Evolutionary conservation across 1,140 invertebrate species (phyloP).

Genomic region (Drosophila kohkoa): DNA sequence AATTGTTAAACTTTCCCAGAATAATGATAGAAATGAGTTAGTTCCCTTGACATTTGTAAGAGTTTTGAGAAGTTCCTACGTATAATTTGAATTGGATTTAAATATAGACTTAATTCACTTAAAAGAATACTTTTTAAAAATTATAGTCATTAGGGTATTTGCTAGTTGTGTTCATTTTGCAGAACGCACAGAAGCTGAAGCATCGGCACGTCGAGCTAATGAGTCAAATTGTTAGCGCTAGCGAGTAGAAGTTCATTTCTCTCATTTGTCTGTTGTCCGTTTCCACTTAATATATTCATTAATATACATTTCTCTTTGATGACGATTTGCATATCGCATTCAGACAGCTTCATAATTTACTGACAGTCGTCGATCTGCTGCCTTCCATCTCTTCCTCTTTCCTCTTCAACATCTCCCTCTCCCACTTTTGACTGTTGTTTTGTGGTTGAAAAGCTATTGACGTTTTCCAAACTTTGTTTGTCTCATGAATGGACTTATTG

Average conservation of each 20-base stretch:
- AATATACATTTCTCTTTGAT: constrained; percentile 66
- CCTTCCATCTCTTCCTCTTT: background rate
- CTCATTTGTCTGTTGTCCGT: constrained; percentile 25
- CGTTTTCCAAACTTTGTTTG: constrained; percentile 18
- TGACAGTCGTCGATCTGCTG: background rate
- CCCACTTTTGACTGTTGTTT: background rate
- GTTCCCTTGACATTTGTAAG: too few species aligned
- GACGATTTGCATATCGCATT: constrained; percentile 70
- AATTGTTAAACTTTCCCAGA: too few species aligned
- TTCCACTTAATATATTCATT: constrained; percentile 69
- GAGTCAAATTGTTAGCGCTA: constrained; percentile 63
- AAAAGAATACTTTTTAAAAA: too few species aligned
- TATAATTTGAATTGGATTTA: too few species aligned
- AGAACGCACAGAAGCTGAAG: constrained; percentile 15
- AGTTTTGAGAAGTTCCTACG: too few species aligned
- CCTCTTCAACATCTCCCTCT: background rate
- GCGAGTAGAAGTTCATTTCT: constrained; percentile 52
- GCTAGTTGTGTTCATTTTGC: background rate
- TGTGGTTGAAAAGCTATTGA: constrained; percentile 7
- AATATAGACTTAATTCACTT: too few species aligned
- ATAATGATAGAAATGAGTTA: too few species aligned
- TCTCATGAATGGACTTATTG: constrained; percentile 19
- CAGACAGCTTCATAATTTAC: constrained; percentile 51
- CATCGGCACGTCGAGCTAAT: constrained; percentile 48
- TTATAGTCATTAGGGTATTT: background rate